Base-by-base conservation (phyloP, 2,888 invertebrate genomes). In the Carpatolechia fugitivella region DNA sequence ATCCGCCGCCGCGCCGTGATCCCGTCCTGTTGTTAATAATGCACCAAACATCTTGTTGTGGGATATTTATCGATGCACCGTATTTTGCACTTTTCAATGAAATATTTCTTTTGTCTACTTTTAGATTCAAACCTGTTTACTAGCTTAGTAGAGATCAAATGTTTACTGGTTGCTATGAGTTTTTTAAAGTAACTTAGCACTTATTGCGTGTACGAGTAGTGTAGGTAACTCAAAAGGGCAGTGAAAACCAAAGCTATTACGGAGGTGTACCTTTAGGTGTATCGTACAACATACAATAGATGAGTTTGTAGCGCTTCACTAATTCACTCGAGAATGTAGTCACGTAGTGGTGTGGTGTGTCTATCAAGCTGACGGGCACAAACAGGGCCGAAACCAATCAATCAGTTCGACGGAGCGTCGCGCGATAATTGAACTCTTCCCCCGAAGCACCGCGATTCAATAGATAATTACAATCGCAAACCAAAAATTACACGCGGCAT, bases 381-480 rank as follows among this genome's bases (percentile, higher is more conserved):
- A 76, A 78, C 76, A 73, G 73, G 72, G 68, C 69, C 72, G 73
- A 81, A 87, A 81, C 82, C 85, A 87, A 89, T 89, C 89, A 85
- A 86, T 89, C 87, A 85, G 81, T 65, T 69, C 77, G 74, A 55
- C 68, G 77, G 75, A 86, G 80, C 85, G 80, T 77, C 78, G 77
- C 81, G 75, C 76, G 77, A 81, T 84, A 88, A 88, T 87, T 82
- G 84, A 86, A 87, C 85, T 87, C 85, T 86, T 85, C 85, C 82
- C 84, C 75, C 71, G 73, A 71, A 80, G 74, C 71, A 74, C 70
- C 64, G 74, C 80, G 72, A 82, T 82, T 82, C 82, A 80, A 84
- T 84, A 86, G 80, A 87, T 86, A 87, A 87, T 87, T 89, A 83
- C 86, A 85, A 86, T 82, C 76, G 86, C 87, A 85, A 87, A 89